Percentiles rank a stretch among this genome's conserved stretches.
phyloP scores from a whole-genome alignment of 2,113 vertebrate genomes.

The Prolemur simus region DNA sequence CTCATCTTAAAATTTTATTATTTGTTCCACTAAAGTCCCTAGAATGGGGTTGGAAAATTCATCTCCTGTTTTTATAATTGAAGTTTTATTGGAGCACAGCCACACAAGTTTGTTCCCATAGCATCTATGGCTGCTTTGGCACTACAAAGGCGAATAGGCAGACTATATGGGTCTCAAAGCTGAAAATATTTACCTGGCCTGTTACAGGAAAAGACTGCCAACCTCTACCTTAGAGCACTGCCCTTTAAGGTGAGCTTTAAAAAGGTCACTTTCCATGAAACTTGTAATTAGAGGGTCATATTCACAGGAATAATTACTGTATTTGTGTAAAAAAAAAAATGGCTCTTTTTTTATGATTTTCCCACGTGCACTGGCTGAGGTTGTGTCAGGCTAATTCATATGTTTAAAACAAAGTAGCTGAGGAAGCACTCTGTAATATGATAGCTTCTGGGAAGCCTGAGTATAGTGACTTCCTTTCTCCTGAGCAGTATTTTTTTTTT shows the following conservation, averaged over 20 bases:
- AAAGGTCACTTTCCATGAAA: conserved; percentile 19
- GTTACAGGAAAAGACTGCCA: background rate
- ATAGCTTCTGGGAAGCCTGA: background rate
- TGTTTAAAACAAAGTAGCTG: background rate
- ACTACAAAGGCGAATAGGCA: background rate
- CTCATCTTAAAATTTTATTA: background rate
- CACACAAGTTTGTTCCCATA: background rate
- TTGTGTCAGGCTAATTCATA: background rate
- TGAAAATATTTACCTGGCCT: background rate
- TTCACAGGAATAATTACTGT: background rate
- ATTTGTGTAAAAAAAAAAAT: background rate
- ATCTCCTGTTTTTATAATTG: background rate
- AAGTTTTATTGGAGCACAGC: background rate
- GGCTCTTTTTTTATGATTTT: background rate
- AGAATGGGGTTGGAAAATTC: background rate
- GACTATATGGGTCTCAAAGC: background rate
- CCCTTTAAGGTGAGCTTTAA: background rate
- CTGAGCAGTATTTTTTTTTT: background rate
- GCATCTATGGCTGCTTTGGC: background rate
- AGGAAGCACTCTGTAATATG: background rate
- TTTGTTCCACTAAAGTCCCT: background rate
- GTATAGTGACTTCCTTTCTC: conserved; percentile 19
- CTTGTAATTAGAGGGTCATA: background rate
- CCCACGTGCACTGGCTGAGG: background rate
- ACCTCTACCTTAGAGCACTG: background rate